Base-by-base conservation (phyloP, 2,888 invertebrate species). In the Drosophila lacicola region DNA sequence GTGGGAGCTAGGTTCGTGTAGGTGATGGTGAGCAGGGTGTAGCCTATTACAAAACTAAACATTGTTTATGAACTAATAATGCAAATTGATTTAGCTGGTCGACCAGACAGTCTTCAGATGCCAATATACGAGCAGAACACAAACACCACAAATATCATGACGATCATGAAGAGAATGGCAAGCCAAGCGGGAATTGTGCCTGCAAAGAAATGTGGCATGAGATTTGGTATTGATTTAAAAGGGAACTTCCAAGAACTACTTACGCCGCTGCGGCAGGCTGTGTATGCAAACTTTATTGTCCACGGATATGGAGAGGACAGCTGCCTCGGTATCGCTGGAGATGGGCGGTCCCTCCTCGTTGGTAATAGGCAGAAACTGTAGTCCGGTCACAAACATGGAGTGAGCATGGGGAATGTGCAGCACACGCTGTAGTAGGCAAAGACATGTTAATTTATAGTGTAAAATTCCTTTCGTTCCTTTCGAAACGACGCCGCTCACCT, bases 371-470 rank as follows among this genome's bases (percentile, higher is more conserved):
- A 99, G 93, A 93, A 99, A 99, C 93, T 97, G 96, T 80, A 99
- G 93, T 11, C 98, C 98, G 55, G 99, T 99, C 74, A 99, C 97
- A 93, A 99, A 99, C 95, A 98, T 98, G 89, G 96, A 96, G 94
- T 99, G 99, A 71, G 97, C 97, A 90, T 95, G 95, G 77, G 95
- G 93, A 91, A 98, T 95, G 92, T 96, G 96, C 85, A 98, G 94
- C 74, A 97, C 95, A 86, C 95, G 95, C 96, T 97, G 93, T 29
- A 2, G 8, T 8, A 2, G 29, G 1, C 8, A 4, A 13, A 14
- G 25, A 25, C 9, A 4, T 1, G 19, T 42, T 25, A 13, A 29
- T 2, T 8, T 29, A 8, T 29, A 29, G 8, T 8, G 8, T 2
- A 29, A 29, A 29, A n/a, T n/a, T n/a, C n/a, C n/a, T n/a, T n/a